These are phyloP conservation scores for Pterobdella sp. DNA, from an alignment of 2,888 invertebrate species.

Conservation along the genomic window DNA sequence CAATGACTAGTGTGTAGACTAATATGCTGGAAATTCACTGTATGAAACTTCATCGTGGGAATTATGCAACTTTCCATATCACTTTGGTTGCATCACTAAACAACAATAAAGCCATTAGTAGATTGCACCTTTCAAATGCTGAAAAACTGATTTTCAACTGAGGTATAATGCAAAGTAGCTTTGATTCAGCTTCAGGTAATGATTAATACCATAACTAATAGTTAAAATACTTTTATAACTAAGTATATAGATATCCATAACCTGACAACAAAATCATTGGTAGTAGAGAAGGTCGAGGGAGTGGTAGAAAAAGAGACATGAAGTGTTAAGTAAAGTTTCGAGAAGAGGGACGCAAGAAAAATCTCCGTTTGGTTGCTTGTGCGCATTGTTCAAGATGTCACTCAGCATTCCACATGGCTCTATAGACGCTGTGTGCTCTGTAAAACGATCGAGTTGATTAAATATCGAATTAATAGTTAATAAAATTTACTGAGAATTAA, in stretches of 20 bases:
- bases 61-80: too few species aligned
- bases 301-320: slow-evolving; percentile 97
- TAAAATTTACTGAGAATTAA: too few species aligned
- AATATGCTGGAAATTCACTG: too few species aligned
- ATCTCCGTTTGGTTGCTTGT: slow-evolving; percentile 57
- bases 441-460: not conserved
- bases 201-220: not conserved
- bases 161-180: not conserved
- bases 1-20: too few species aligned
- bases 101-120: too few species aligned
- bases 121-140: not conserved
- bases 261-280: slow-evolving; percentile 2
- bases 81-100: too few species aligned
- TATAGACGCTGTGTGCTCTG: slow-evolving; percentile 79
- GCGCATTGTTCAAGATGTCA: slow-evolving; percentile 80
- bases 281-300: slow-evolving; percentile 52
- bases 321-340: slow-evolving; percentile 81
- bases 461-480: too few species aligned
- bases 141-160: not conserved
- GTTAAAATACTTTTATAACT: not conserved
- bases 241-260: not conserved
- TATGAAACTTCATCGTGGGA: too few species aligned
- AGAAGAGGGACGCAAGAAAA: slow-evolving; percentile 76
- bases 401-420: slow-evolving; percentile 62
- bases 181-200: not conserved